Conservation (phyloP, 2,888 invertebrate genomes). For the Netelia melanura region DNA sequence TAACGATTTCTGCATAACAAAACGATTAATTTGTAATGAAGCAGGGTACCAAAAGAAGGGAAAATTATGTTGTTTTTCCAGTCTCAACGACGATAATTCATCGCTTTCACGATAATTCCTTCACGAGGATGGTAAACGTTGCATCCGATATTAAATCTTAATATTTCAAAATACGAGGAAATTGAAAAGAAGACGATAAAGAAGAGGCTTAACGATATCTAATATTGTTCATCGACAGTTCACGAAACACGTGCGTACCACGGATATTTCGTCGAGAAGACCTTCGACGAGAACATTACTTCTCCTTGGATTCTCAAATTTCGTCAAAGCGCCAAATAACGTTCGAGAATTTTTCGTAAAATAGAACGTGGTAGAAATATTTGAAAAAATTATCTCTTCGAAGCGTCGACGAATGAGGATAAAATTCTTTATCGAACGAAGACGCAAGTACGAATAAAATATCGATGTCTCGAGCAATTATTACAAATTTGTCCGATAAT, state of each 20-base stretch:
- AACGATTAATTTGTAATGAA: slow-evolving; percentile 4
- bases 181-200: slow-evolving; percentile 10
- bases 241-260: neutral
- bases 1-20: slow-evolving; percentile 16
- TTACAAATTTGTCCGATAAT: neutral
- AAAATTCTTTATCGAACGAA: too few species aligned
- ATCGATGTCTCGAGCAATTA: neutral
- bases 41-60: neutral
- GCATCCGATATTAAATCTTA: neutral
- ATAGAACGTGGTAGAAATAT: too few species aligned
- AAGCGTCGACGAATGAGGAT: too few species aligned
- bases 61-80: neutral
- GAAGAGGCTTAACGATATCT: slow-evolving; percentile 1
- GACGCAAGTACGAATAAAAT: neutral
- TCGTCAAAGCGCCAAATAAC: too few species aligned
- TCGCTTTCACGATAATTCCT: neutral
- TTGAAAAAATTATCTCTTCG: too few species aligned
- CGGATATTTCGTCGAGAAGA: too few species aligned
- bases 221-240: slow-evolving; percentile 20
- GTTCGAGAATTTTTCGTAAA: too few species aligned
- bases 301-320: too few species aligned
- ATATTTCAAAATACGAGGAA: neutral
- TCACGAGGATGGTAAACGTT: slow-evolving; percentile 5
- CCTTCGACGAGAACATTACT: too few species aligned
- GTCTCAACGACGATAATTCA: slow-evolving; percentile 12